Evolutionary conservation across 2,888 invertebrate genomes (phyloP).

Genomic region (Aleiodes testaceus): DNA sequence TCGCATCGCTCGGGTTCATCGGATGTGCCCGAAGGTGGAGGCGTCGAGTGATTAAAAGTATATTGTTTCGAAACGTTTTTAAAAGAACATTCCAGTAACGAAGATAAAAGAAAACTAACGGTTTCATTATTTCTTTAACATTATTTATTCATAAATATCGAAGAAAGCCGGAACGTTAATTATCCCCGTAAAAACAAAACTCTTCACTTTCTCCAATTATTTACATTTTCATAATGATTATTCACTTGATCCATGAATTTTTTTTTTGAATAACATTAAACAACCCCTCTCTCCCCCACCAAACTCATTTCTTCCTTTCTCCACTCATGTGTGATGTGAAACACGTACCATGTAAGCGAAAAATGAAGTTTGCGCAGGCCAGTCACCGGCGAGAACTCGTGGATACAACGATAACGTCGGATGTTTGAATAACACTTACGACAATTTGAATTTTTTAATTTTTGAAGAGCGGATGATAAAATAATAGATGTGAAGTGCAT

Average conservation of each 20-base stretch:
- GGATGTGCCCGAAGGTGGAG: no score
- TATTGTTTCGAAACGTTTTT: no score
- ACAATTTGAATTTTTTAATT: not conserved
- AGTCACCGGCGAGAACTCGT: conserved; percentile 23
- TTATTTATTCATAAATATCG: no score
- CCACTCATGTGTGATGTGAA: conserved; percentile 18
- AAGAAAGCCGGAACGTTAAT: no score
- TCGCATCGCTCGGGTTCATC: not conserved
- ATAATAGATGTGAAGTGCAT: no score
- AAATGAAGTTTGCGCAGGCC: conserved; percentile 26
- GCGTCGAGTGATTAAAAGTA: no score
- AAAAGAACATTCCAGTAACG: no score
- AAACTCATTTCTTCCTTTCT: conserved; percentile 4
- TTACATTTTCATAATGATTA: not conserved
- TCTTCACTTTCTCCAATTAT: conserved; percentile 14
- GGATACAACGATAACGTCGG: not conserved
- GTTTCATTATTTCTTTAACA: no score
- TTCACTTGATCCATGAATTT: not conserved
- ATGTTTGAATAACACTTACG: not conserved
- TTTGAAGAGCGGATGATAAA: not conserved
- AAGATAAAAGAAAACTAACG: no score
- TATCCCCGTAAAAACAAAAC: not conserved
- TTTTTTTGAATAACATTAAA: not conserved
- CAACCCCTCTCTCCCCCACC: not conserved
- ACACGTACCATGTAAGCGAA: conserved; percentile 10